Base-by-base conservation (phyloP, 2,888 invertebrate genomes). In the Eristalinus sepulchralis region DNA sequence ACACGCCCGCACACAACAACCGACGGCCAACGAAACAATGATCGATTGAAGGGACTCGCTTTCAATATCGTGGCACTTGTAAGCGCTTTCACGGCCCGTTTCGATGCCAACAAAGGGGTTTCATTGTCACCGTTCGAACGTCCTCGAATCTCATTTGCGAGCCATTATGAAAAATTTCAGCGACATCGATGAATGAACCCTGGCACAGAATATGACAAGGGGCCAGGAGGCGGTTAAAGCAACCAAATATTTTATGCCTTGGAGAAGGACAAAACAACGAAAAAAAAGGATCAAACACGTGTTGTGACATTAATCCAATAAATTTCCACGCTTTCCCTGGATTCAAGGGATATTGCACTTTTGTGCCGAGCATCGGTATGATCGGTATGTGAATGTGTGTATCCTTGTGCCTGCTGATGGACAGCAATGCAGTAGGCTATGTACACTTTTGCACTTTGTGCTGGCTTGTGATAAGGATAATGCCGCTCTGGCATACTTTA, bases 271-370 rank as follows among this genome's bases (percentile, higher is more conserved):
- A 1, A 31, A 6, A 60, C 4, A 70, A 36, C 27, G 2, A 31
- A 6, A 60, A 10, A 70, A 36, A 62, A 75, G 34, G 47, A 68
- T 70, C 64, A 73, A 71, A 78, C 78, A 82, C 78, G 71, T 75
- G 82, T 86, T 66, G 86, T 82, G 66, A 66, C 70, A 82, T 86
- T 86, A 82, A 86, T 86, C 78, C 78, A 71, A 86, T 82, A 79
- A 86, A 78, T 82, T 75, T 82, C 17, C 64, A 64, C 63, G 57
- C 33, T 86, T 82, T 77, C 73, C 63, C 53, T 17, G 77, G 47
- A 70, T 13, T 64, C 67, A 55, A 73, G 66, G 82, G 64, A 66
- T 82, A 86, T 86, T 70, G 67, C 82, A 75, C 27, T 78, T 82
- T 78, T 82, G 62, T 59, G 70, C 73, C 47, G 62, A 66, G 73